Percentiles rank a stretch among this genome's conserved stretches.
Evolutionary conservation across 2,888 invertebrate genomes (phyloP).

Genomic region (Sicus ferrugineus): DNA sequence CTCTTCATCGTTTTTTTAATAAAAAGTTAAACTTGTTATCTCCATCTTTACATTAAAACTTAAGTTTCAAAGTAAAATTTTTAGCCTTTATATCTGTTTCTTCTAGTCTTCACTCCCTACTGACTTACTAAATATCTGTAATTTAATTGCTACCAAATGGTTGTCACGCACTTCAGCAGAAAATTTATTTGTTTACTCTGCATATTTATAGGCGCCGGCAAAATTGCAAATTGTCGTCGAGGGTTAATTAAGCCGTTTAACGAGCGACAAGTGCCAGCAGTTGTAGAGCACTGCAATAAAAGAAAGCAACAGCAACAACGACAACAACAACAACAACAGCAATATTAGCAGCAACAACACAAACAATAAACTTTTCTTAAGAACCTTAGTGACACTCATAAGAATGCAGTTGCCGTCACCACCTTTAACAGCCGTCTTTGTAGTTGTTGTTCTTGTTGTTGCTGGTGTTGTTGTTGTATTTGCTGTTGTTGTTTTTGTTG

Average conservation of each 20-base stretch:
- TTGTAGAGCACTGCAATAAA: neutral
- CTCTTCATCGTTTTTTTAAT: neutral
- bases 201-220: constrained; percentile 35
- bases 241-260: constrained; percentile 16
- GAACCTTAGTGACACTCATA: constrained; percentile 3
- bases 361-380: neutral
- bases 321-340: constrained; percentile 19
- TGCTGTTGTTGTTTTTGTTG: neutral
- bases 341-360: constrained; percentile 18
- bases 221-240: constrained; percentile 24
- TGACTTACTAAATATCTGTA: neutral
- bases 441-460: neutral
- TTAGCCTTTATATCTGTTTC: too few relatives aligned
- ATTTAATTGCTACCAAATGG: neutral
- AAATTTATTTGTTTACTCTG: constrained; percentile 33
- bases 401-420: constrained; percentile 12
- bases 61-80: too few relatives aligned
- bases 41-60: neutral
- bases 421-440: too few relatives aligned
- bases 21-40: constrained; percentile 1
- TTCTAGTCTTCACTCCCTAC: too few relatives aligned
- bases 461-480: neutral
- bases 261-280: constrained; percentile 10
- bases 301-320: constrained; percentile 24
- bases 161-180: constrained; percentile 22